Evolutionary conservation across 1,140 invertebrate species (phyloP).

Genomic region (Drosophila murphyi): DNA sequence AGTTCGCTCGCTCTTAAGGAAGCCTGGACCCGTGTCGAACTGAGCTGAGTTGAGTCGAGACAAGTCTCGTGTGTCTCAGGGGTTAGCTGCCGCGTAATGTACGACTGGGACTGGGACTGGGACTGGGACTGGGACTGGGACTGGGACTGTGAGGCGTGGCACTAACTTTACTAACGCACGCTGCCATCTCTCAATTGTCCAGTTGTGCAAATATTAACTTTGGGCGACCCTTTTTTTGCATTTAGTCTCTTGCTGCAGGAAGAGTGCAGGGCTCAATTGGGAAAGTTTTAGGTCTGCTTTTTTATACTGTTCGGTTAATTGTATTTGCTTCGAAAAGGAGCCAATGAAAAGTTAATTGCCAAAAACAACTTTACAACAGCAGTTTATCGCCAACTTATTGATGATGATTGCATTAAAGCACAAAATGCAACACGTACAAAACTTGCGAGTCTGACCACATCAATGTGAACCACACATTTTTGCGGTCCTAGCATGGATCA

Average conservation of each 20-base stretch:
- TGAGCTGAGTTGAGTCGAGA: conserved; percentile 16
- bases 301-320: conserved; percentile 33
- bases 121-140: conserved; percentile 24
- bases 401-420: conserved; percentile 59
- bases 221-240: conserved; percentile 50
- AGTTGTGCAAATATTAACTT: conserved; percentile 78
- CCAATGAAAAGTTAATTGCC: conserved; percentile 71
- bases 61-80: conserved; percentile 37
- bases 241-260: conserved; percentile 18
- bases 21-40: conserved; percentile 6
- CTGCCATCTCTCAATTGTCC: conserved; percentile 68
- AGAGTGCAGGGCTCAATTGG: conserved; percentile 50
- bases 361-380: conserved; percentile 16
- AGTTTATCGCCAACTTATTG: conserved; percentile 37
- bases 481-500: conserved; percentile 5
- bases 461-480: conserved; percentile 20
- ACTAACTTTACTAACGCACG: conserved; percentile 14
- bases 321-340: conserved; percentile 52
- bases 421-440: conserved; percentile 3
- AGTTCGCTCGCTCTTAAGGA: conserved; percentile 58
- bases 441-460: not conserved
- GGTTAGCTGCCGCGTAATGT: conserved; percentile 60
- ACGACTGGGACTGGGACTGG: conserved; percentile 44
- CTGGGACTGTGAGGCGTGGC: conserved; percentile 3
- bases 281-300: conserved; percentile 41